Base-by-base conservation (phyloP, 2,797 vertebrate species). In the Clarias platycephalus region DNA sequence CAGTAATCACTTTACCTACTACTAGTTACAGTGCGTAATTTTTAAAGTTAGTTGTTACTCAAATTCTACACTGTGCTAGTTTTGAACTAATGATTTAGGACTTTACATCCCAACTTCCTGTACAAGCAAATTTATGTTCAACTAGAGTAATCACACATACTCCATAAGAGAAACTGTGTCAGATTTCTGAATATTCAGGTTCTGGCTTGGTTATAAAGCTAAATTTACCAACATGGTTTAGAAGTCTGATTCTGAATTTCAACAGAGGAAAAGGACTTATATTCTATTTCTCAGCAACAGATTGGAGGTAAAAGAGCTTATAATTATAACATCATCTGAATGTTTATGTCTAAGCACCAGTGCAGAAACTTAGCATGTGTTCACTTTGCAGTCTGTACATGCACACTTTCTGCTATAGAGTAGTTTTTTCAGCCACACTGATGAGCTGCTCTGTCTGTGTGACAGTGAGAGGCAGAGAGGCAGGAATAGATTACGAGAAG, bases 401-500 rank as follows among this genome's bases (percentile, higher is more conserved):
- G 31, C 53, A 22, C 72, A 57, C 53, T 31, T 75, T 74, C 44
- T 7, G 40, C n/a, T 53, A 13, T 74, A 28, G 26, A 57, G 70
- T 53, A 44, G 16, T 20, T 53, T 74, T 57, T 75, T 57, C 53
- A 77, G 55, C 55, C 75, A 24, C 28, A 34, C 34, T 40, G 58
- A 62, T 62, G 57, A 78, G 58, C 40, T 78, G 37, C 22, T 40
- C 57, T 34, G 28, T 58, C 75, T 77, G 55, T 76, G 22, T 81
- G 75, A 83, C 18, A 40, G 71, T 76, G 58, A 81, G 28, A 37
- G 40, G 76, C 40, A 26, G n/a, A 81, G 49, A 53, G 7, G 63
- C 34, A 84, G 77, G 81, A 67, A 87, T 15, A 84, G 64, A 64
- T 40, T 16, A 18, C 55, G 20, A 7, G 67, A 64, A 83, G 31